A percentile compares a stretch with the other conserved stretches of the same genome.
Evolutionary conservation across 2,888 invertebrate species (phyloP).

Genomic region (Sturmia bella): DNA sequence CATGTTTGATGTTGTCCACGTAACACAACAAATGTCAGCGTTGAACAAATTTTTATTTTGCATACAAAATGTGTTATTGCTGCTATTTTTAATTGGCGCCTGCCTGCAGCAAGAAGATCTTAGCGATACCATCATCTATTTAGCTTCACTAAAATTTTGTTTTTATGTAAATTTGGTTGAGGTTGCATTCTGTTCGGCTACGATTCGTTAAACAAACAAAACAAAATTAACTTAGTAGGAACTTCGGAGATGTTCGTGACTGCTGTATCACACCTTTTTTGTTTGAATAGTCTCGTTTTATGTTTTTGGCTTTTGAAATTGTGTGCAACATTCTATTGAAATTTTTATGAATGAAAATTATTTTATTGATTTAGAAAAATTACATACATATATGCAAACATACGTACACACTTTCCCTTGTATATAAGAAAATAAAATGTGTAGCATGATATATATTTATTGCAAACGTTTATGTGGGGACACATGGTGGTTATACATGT

Average conservation of each 20-base stretch:
- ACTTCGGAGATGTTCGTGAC: slow-evolving; percentile 14
- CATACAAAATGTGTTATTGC: slow-evolving; percentile 7
- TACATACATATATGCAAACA: neutral
- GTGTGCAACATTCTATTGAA: slow-evolving; percentile 9
- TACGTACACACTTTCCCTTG: neutral
- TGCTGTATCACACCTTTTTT: slow-evolving; percentile 14
- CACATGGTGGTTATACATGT: too few relatives aligned
- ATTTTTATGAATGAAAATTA: slow-evolving; percentile 68
- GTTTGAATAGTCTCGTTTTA: slow-evolving; percentile 2
- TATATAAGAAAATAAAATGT: neutral
- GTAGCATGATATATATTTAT: neutral
- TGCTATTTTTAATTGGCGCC: slow-evolving; percentile 60
- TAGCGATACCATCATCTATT: neutral
- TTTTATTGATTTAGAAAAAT: slow-evolving; percentile 31
- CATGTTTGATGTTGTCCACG: slow-evolving; percentile 13
- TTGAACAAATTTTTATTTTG: slow-evolving; percentile 57
- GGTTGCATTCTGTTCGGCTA: slow-evolving; percentile 25
- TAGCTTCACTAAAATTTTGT: neutral
- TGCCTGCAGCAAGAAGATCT: slow-evolving; percentile 42
- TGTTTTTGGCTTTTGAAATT: slow-evolving; percentile 20
- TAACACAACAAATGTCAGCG: slow-evolving; percentile 48
- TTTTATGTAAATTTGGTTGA: slow-evolving; percentile 1
- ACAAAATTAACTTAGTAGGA: slow-evolving; percentile 12
- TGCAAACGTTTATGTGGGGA: neutral
- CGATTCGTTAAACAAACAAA: neutral